Base-by-base conservation (phyloP, 2,888 invertebrate species). In the Carabus problematicus region DNA sequence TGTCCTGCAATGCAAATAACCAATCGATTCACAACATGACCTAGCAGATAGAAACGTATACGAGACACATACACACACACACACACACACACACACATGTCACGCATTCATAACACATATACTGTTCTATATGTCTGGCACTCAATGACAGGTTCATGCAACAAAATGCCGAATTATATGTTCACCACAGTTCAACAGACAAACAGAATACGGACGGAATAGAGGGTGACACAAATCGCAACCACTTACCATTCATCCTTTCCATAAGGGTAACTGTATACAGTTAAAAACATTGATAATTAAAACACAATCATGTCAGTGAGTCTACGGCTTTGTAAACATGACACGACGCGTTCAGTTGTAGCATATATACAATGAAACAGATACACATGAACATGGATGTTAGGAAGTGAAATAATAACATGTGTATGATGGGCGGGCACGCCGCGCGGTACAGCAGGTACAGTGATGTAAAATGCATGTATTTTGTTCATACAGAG, bases 221-320 rank as follows among this genome's bases (percentile, higher is more conserved):
- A 70, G 12, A 19, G 55, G 62, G 40, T 62, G 62, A 56, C 47
- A 54, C 59, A 70, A 54, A 47, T 42, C 19, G 52, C 40, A 47
- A 54, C 49, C 83, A 66, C 85, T 86, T 83, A 86, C 86, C 86
- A 85, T 80, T 85, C 85, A 80, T 85, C 86, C 84, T 85, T 85
- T 79, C 84, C 84, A 82, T 85, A 85, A 78, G 84, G 84, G 83
- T 84, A 85, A 84, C 85, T 85, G 82, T 70, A 70, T 64, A 68
- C 64, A 66, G 63, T 63, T 63, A 63, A 54, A 63, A 55, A 56
- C 9, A 56, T 3, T 29, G 29, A 18, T 12, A 18, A 56, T 56
- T 56, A 56, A 40, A 56, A 56, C n/a, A 56, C 56, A 56, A 56
- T 56, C 14, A n/a, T 56, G 19, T 39, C 56, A 12, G 7, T n/a